These are phyloP conservation scores for Xenus cinereus DNA, from an alignment of 2,113 vertebrate species.

Conservation along the genomic window DNA sequence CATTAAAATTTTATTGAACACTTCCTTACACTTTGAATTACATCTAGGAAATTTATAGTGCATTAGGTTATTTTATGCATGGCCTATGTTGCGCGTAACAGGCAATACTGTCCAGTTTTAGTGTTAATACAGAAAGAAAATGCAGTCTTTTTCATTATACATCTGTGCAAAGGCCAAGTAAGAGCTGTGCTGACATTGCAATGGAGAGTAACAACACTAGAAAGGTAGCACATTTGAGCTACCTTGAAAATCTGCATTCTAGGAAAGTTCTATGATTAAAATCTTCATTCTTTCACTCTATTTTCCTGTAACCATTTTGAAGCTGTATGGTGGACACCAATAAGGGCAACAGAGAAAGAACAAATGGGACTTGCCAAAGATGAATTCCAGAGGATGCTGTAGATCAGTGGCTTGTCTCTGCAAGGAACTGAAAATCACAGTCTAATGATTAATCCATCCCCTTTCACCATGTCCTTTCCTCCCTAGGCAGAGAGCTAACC, in stretches of 20 bases:
- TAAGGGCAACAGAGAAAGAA: background rate
- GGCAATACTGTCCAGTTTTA: background rate
- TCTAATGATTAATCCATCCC: background rate
- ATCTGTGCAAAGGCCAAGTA: background rate
- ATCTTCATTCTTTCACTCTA: background rate
- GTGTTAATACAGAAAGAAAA: background rate
- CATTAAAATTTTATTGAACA: conserved; percentile 41
- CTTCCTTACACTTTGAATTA: conserved; percentile 9
- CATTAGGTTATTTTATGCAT: conserved; percentile 46
- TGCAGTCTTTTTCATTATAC: background rate
- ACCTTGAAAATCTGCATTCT: background rate
- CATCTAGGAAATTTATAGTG: conserved; percentile 26
- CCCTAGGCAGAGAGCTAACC: background rate
- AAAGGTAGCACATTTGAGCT: background rate
- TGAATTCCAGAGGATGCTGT: background rate
- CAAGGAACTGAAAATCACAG: background rate
- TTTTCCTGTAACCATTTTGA: background rate
- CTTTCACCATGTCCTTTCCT: background rate
- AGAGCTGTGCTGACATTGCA: background rate
- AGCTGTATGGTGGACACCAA: background rate
- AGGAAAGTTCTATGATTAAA: background rate
- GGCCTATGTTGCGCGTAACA: background rate
- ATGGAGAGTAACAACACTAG: background rate
- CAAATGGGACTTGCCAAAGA: background rate
- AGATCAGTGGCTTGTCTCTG: background rate